Evolutionary conservation across 2,888 invertebrate genomes (phyloP).

Genomic region (Amphipyra berbera): DNA sequence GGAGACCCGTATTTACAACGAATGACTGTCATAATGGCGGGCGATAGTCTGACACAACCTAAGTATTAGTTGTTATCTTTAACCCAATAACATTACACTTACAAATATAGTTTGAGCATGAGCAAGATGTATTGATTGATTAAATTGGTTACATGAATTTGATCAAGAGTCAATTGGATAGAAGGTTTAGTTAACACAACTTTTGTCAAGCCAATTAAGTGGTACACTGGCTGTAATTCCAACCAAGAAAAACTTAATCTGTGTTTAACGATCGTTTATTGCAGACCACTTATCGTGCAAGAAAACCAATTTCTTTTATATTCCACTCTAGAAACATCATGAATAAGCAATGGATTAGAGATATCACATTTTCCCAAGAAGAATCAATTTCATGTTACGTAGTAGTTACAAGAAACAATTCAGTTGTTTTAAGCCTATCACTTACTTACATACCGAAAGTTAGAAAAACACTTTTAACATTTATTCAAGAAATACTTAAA

Average conservation of each 20-base stretch:
- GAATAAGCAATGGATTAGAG: constrained; percentile 46
- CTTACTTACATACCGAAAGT: too few species aligned
- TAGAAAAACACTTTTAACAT: too few species aligned
- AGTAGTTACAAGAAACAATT: constrained; percentile 13
- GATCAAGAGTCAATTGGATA: too few species aligned
- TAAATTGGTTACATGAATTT: too few species aligned
- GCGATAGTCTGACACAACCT: neutral
- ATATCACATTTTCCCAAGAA: constrained; percentile 34
- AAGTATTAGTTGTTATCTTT: neutral
- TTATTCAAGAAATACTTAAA: too few species aligned
- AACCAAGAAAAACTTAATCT: too few species aligned
- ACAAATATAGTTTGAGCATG: neutral
- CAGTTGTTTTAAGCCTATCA: neutral
- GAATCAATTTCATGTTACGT: constrained; percentile 17
- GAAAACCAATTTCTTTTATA: constrained; percentile 37
- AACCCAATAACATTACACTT: neutral
- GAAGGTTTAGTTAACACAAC: too few species aligned
- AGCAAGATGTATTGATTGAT: neutral
- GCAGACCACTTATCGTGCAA: constrained; percentile 16
- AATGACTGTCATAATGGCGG: neutral
- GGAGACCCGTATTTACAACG: neutral
- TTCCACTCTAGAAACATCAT: constrained; percentile 41
- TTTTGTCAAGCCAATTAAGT: constrained; percentile 9
- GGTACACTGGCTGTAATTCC: neutral
- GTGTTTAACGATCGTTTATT: constrained; percentile 13